These are phyloP conservation scores for Neocrepidodera transversa DNA, from an alignment of 2,888 invertebrate species.

Conservation along the genomic window DNA sequence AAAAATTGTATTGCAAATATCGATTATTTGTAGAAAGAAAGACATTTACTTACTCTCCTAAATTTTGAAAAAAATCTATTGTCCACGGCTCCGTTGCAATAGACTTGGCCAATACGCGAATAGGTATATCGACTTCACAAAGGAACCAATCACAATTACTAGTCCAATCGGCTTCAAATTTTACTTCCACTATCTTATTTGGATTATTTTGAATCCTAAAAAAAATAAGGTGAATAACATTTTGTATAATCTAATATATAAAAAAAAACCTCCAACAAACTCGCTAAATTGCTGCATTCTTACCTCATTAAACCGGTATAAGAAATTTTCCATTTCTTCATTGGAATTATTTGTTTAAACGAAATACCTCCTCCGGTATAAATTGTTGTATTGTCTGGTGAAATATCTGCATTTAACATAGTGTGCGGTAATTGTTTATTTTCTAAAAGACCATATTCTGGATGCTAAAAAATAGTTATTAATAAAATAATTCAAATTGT, in stretches of 20 bases:
- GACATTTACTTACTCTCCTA: slow-evolving; percentile 70
- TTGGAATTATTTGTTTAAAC: slow-evolving; percentile 72
- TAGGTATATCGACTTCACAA: slow-evolving; percentile 75
- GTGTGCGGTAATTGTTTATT: slow-evolving; percentile 77
- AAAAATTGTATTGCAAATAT: no score
- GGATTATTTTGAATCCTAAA: slow-evolving; percentile 64
- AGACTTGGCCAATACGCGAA: slow-evolving; percentile 71
- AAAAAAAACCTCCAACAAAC: no score
- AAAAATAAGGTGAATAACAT: no score
- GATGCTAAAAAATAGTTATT: slow-evolving; percentile 64
- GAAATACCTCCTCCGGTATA: slow-evolving; percentile 75
- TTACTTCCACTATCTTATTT: slow-evolving; percentile 63
- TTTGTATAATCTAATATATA: no score
- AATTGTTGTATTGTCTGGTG: slow-evolving; percentile 59
- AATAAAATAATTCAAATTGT: no score
- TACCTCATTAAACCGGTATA: slow-evolving; percentile 75
- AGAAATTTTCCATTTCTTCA: slow-evolving; percentile 75
- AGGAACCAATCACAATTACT: slow-evolving; percentile 71
- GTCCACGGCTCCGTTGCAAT: slow-evolving; percentile 80
- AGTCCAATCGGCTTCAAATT: slow-evolving; percentile 69
- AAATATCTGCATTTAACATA: slow-evolving; percentile 62
- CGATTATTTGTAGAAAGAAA: no score
- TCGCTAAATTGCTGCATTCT: no score
- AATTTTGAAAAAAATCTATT: slow-evolving; percentile 69
- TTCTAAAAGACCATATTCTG: slow-evolving; percentile 73